Conservation (phyloP, 2,797 vertebrate genomes). For the Huso huso region DNA sequence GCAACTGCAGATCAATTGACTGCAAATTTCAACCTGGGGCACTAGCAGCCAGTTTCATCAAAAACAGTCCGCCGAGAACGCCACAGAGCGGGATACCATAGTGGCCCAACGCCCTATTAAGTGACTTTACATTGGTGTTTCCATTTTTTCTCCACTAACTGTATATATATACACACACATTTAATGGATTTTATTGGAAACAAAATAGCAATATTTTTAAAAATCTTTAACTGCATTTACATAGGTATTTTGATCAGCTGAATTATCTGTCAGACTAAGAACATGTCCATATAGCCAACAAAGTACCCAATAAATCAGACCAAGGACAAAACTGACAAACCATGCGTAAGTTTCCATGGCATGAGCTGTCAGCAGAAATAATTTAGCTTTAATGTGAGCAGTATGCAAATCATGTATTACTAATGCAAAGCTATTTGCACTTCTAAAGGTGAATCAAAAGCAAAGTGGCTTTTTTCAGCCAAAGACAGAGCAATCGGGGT, state of each 20-base stretch:
- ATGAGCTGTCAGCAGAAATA: conserved; percentile 11
- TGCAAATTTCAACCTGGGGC: too few relatives aligned
- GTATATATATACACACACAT: too few relatives aligned
- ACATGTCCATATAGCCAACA: conserved; percentile 2
- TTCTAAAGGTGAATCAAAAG: conserved; percentile 6
- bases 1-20: too few relatives aligned
- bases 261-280: conserved; percentile 15
- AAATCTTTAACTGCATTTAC: background rate
- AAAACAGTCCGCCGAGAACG: too few relatives aligned
- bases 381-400: conserved; percentile 11
- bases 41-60: too few relatives aligned
- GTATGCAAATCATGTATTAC: conserved; percentile 12
- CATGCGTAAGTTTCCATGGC: conserved; percentile 2
- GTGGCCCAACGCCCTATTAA: too few relatives aligned
- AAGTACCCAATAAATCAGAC: conserved; percentile 11
- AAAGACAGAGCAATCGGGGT: background rate
- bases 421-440: conserved; percentile 14
- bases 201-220: too few relatives aligned
- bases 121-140: too few relatives aligned
- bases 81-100: too few relatives aligned
- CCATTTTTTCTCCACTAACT: too few relatives aligned
- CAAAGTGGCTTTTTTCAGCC: background rate
- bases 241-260: conserved; percentile 9
- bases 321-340: conserved; percentile 7
- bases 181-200: too few relatives aligned